phyloP scores from a whole-genome alignment of 2,797 vertebrate genomes.

The Sebastes kiyomatsui region DNA sequence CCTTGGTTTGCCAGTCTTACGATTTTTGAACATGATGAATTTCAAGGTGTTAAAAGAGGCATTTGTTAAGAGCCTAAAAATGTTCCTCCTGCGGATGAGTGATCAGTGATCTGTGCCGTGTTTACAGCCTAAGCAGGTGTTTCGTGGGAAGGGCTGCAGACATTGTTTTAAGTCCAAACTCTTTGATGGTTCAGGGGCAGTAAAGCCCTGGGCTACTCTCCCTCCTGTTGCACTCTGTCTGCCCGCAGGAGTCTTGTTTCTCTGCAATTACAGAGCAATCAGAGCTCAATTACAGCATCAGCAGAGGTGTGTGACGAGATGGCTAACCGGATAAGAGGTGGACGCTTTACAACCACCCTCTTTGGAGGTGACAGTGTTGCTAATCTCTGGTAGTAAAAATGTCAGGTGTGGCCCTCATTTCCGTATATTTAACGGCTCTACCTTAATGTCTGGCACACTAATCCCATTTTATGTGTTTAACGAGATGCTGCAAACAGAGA shows the following conservation, averaged over 20 bases:
- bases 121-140: conserved; percentile 60
- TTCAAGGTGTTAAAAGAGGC: conserved; percentile 37
- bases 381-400: conserved; percentile 61
- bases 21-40: conserved; percentile 39
- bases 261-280: conserved; percentile 77
- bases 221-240: conserved; percentile 43
- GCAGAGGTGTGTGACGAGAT: conserved; percentile 73
- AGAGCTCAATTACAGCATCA: conserved; percentile 73
- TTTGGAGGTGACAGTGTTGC: conserved; percentile 60
- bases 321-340: conserved; percentile 56
- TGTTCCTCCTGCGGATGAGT: not conserved
- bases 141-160: conserved; percentile 52
- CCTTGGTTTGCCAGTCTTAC: conserved; percentile 27
- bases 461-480: conserved; percentile 3
- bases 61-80: conserved; percentile 29
- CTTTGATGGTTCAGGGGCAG: conserved; percentile 65
- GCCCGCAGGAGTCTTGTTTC: conserved; percentile 61
- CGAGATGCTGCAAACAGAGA: not conserved
- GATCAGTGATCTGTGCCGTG: conserved; percentile 29
- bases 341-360: conserved; percentile 53
- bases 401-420: conserved; percentile 36
- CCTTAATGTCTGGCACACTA: not conserved
- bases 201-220: conserved; percentile 34
- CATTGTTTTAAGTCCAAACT: conserved; percentile 51
- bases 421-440: not conserved